Conservation (phyloP, 2,113 vertebrate species). For the Anas platyrhynchos region DNA sequence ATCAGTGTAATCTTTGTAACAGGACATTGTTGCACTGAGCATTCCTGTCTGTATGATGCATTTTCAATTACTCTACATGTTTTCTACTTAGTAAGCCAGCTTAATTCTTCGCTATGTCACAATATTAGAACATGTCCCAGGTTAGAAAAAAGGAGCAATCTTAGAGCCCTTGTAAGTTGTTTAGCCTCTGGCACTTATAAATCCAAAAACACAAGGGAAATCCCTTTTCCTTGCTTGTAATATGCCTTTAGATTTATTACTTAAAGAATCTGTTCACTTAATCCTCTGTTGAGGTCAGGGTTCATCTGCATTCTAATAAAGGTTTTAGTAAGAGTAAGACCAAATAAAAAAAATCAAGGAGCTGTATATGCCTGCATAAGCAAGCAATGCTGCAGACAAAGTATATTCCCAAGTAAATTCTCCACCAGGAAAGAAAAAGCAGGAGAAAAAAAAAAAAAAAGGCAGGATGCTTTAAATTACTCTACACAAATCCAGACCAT, state of each 20-base stretch:
- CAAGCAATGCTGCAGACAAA: slow-evolving; percentile 57
- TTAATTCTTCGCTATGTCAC: slow-evolving; percentile 82
- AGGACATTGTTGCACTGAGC: slow-evolving; percentile 71
- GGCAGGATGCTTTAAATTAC: slow-evolving; percentile 76
- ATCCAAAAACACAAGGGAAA: slow-evolving; percentile 86
- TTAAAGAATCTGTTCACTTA: slow-evolving; percentile 84
- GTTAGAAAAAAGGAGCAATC: slow-evolving; percentile 82
- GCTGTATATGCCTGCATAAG: slow-evolving; percentile 43
- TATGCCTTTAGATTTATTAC: slow-evolving; percentile 87
- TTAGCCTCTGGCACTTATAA: slow-evolving; percentile 85
- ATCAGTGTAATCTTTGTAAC: slow-evolving; percentile 81
- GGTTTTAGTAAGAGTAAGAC: slow-evolving; percentile 61
- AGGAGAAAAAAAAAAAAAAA: background rate
- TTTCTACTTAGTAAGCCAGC: slow-evolving; percentile 85
- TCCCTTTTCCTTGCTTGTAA: slow-evolving; percentile 83
- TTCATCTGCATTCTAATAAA: slow-evolving; percentile 80
- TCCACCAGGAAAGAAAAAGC: slow-evolving; percentile 43
- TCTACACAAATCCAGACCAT: slow-evolving; percentile 77
- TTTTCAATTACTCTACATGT: slow-evolving; percentile 86
- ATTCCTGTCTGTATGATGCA: slow-evolving; percentile 74
- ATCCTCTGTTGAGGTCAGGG: slow-evolving; percentile 78
- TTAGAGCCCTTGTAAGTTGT: slow-evolving; percentile 84
- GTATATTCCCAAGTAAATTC: slow-evolving; percentile 65
- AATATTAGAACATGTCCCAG: slow-evolving; percentile 82
- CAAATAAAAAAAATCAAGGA: slow-evolving; percentile 66